phyloP scores from a whole-genome alignment of 2,888 invertebrate genomes.

The Platycnemis pennipes region DNA sequence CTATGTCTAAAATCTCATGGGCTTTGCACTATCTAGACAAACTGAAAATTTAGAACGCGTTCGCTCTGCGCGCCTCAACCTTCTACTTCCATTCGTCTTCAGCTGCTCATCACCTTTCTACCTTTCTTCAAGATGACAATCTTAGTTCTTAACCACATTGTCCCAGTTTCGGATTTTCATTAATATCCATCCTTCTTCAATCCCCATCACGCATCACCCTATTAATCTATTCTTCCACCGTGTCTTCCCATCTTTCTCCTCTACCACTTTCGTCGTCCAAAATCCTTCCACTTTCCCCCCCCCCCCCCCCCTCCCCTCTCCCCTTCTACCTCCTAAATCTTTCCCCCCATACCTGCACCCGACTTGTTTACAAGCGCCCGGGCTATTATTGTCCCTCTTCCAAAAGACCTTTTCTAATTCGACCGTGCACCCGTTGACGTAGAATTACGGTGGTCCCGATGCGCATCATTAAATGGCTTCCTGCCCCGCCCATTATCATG shows the following conservation, averaged over 20 bases:
- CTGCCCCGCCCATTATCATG: neutral
- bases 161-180: neutral
- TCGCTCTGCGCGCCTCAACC: no score
- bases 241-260: neutral
- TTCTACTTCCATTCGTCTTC: neutral
- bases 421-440: constrained; percentile 56
- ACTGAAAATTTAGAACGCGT: no score
- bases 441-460: constrained; percentile 47
- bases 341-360: neutral
- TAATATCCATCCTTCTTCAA: neutral
- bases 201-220: neutral
- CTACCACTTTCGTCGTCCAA: neutral
- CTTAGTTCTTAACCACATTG: neutral
- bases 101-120: neutral
- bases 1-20: no score
- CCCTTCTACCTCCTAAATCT: neutral
- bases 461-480: neutral
- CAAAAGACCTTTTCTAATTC: constrained; percentile 43
- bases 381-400: constrained; percentile 53
- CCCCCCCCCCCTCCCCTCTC: neutral
- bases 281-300: neutral
- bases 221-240: constrained; percentile 11
- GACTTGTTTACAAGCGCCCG: constrained; percentile 37
- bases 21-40: no score
- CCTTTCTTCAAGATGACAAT: neutral